Evolutionary conservation across 2,888 invertebrate species (phyloP), one percentile per base, ranked within the genome.

Genomic region (Entomobrya proxima): DNA sequence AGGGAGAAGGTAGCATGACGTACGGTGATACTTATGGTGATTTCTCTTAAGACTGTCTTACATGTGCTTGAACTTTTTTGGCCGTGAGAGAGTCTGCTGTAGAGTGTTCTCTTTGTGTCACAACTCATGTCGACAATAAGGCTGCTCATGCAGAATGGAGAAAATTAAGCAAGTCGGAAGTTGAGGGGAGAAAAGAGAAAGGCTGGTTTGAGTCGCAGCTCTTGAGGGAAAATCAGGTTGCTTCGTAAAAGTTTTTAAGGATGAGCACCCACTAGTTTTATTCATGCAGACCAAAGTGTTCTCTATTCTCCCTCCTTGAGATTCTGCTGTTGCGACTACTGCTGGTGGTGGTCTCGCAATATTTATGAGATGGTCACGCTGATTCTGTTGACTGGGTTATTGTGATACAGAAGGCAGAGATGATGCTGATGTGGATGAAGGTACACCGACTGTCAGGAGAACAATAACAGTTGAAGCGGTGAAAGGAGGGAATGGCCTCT

Each of bases 101-200:
- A n/a, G n/a, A n/a, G n/a, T 18, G 21, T 27, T 24, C 40, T 40
- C 37, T 7, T 24, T 37, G 27, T 69, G 21, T 69, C 44, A 30
- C 24, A n/a, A 47, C 27, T 44, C 21, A 27, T 69, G 44, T 44
- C 47, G 44, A 69, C 69, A 69, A 69, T 69, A 21, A 15, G 27
- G 13, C n/a, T 69, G 44, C 47, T 69, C 69, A 69, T 40, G 69
- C 69, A 69, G 52, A 75, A 35, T 52, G 21, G 24, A 52, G 50
- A 75, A 75, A 50, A 75, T 75, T 75, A 52, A 75, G 75, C 37
- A 35, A 75, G 52, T 75, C 35, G 52, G 75, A 75, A 75, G 75
- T 50, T n/a, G 37, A 35, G 47, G 35, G 37, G 50, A 75, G 32
- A 52, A 75, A 52, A 52, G 75, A 75, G 75, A 50, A 52, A 37